Conservation (phyloP, 2,113 vertebrate species). For the Pandion haliaetus region DNA sequence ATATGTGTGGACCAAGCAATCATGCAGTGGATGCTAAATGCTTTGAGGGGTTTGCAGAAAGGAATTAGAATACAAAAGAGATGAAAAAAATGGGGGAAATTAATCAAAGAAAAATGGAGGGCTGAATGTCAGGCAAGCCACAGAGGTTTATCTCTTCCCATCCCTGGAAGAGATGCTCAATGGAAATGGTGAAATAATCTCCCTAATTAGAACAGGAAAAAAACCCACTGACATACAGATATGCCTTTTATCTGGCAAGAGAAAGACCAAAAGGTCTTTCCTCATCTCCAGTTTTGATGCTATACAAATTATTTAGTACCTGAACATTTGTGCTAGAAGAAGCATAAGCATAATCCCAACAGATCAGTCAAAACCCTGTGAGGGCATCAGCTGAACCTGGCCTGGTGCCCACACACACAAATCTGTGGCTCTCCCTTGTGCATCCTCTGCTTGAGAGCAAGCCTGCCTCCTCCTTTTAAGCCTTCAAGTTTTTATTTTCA, state of each 20-base stretch:
- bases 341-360: background rate
- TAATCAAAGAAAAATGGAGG: slow-evolving; percentile 6
- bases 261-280: background rate
- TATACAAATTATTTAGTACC: background rate
- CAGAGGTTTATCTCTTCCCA: background rate
- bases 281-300: background rate
- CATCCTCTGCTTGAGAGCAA: background rate
- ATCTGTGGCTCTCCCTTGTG: background rate
- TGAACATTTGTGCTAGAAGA: background rate
- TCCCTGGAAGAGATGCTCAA: background rate
- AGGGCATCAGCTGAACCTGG: background rate
- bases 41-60: background rate
- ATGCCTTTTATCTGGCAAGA: background rate
- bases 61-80: background rate
- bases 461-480: background rate
- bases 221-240: background rate
- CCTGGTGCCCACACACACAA: background rate
- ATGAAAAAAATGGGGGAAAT: background rate
- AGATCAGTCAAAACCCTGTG: background rate
- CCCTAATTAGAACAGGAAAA: background rate
- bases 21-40: background rate
- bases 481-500: background rate
- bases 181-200: background rate
- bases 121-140: background rate
- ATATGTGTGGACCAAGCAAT: background rate